Percentiles rank a stretch among this genome's conserved stretches.
phyloP scores from a whole-genome alignment of 2,797 vertebrate genomes.

The Taeniopygia guttata region DNA sequence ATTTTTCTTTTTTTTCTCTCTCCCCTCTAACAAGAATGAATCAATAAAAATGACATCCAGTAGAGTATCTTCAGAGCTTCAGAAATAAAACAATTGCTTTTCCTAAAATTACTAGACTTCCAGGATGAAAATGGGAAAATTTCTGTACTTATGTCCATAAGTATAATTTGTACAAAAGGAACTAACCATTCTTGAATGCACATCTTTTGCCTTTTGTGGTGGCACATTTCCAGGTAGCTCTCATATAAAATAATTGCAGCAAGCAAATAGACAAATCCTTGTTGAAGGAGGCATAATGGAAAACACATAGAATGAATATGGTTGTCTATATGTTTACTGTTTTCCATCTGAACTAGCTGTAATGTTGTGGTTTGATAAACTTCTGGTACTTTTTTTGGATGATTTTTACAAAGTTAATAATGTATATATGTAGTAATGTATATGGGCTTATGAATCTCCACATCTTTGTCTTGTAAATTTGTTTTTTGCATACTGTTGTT shows the following conservation, averaged over 20 bases:
- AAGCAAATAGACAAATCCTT: not conserved
- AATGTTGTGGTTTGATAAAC: not conserved
- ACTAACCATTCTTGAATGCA: not conserved
- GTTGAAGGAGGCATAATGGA: not conserved
- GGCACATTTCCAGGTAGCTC: not conserved
- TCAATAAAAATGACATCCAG: not conserved
- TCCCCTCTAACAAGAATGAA: not conserved
- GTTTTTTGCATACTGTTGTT: not conserved
- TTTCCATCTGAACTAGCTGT: not conserved
- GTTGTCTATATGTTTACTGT: not conserved
- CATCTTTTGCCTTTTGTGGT: not conserved
- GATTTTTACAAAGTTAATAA: not conserved
- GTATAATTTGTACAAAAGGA: not conserved
- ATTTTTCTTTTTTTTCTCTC: accelerated
- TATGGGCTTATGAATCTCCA: accelerated
- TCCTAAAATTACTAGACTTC: not conserved
- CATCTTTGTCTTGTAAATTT: not conserved
- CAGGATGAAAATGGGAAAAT: not conserved
- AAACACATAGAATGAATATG: not conserved
- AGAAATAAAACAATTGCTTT: not conserved
- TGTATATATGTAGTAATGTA: not conserved
- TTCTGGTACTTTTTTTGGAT: not conserved
- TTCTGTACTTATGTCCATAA: not conserved
- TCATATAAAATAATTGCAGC: not conserved
- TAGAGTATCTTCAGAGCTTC: not conserved